phyloP scores from a whole-genome alignment of 2,888 invertebrate genomes.

The Drosophila parthenogenetica region DNA sequence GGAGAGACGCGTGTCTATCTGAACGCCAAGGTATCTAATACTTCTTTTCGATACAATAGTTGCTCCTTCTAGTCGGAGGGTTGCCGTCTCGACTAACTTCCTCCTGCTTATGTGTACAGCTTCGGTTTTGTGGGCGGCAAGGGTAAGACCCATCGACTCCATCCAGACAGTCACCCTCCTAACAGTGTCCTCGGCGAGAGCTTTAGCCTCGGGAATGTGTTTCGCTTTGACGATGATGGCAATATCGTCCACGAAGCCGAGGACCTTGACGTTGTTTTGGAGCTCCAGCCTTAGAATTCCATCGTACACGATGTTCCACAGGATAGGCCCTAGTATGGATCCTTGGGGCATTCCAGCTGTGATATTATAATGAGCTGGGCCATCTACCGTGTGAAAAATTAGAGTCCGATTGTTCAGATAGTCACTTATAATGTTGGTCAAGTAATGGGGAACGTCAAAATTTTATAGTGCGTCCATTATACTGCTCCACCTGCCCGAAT shows the following conservation, averaged over 20 bases:
- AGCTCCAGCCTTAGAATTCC: constrained; percentile 4
- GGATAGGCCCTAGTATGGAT: constrained; percentile 1
- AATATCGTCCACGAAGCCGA: constrained; percentile 12
- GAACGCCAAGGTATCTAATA: too few species aligned
- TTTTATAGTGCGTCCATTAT: not conserved
- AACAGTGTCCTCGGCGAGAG: too few species aligned
- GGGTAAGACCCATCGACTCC: too few species aligned
- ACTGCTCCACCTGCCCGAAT: not conserved
- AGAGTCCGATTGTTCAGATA: not conserved
- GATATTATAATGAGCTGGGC: not conserved
- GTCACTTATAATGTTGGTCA: not conserved
- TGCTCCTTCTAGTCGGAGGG: too few species aligned
- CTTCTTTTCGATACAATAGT: too few species aligned
- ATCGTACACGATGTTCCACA: constrained; percentile 9
- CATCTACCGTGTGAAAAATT: not conserved
- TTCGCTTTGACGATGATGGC: too few species aligned
- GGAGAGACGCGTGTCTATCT: too few species aligned
- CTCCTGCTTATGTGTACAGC: too few species aligned
- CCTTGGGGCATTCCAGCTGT: constrained; percentile 5
- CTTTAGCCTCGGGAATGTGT: too few species aligned
- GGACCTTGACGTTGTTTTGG: not conserved
- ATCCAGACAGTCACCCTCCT: too few species aligned
- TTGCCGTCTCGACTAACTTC: too few species aligned
- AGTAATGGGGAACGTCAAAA: not conserved
- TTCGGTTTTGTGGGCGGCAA: too few species aligned